These are phyloP conservation scores for Sinopyrophorus schimmeli DNA, from an alignment of 2,888 invertebrate species.

Conservation along the genomic window DNA sequence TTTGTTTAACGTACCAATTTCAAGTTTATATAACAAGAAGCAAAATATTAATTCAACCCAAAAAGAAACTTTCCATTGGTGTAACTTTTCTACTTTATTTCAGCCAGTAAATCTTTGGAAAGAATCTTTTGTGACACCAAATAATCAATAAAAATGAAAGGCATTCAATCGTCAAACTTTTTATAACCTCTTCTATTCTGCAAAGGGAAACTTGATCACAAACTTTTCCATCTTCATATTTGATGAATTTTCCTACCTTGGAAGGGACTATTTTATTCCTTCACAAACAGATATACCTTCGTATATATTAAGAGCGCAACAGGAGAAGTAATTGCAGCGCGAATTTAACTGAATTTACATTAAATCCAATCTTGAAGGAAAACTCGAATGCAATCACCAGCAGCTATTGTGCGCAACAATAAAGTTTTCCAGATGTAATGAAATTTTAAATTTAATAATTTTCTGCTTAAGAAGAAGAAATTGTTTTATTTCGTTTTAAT, in stretches of 20 bases:
- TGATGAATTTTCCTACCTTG: constrained; percentile 25
- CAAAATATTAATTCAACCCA: constrained; percentile 23
- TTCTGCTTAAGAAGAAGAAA: too few relatives aligned
- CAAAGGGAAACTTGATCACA: constrained; percentile 28
- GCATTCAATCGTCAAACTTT: constrained; percentile 32
- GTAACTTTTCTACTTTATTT: constrained; percentile 21
- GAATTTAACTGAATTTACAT: constrained; percentile 7
- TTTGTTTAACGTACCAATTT: constrained; percentile 12
- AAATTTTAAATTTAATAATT: too few relatives aligned
- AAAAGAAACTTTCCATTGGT: constrained; percentile 10
- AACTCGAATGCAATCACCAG: constrained; percentile 8
- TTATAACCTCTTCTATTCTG: constrained; percentile 31
- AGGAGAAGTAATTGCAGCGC: constrained; percentile 19
- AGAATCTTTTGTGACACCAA: constrained; percentile 24
- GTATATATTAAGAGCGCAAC: constrained; percentile 23
- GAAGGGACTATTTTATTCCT: constrained; percentile 23
- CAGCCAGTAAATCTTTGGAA: constrained; percentile 21
- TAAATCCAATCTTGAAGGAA: constrained; percentile 16
- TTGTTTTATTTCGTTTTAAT: too few relatives aligned
- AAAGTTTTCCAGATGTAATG: too few relatives aligned
- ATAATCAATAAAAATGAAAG: constrained; percentile 31
- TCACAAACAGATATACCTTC: constrained; percentile 20
- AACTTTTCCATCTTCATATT: constrained; percentile 30
- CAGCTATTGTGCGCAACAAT: constrained; percentile 20
- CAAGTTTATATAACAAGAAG: constrained; percentile 7